Conservation (phyloP, 2,113 vertebrate genomes). For the Erythrolamprus reginae region DNA sequence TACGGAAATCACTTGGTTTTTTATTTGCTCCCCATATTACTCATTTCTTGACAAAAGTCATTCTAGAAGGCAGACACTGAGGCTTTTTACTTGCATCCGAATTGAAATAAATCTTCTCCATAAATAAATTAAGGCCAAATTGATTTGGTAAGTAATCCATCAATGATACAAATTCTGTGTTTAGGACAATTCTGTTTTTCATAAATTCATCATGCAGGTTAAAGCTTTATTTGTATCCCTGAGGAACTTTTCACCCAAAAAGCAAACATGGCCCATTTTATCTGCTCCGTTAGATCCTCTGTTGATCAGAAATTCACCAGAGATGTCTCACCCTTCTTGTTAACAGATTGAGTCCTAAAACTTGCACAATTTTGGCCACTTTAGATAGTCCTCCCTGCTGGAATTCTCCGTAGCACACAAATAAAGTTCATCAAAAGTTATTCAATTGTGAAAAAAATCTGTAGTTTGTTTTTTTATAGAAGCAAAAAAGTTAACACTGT, state of each 20-base stretch:
- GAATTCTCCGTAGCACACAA: neutral
- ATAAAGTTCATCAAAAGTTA: neutral
- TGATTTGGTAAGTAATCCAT: neutral
- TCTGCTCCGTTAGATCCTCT: neutral
- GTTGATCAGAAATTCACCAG: neutral
- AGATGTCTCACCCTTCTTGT: neutral
- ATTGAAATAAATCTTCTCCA: neutral
- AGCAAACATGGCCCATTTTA: neutral
- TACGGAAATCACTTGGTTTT: neutral
- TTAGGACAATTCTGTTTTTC: neutral
- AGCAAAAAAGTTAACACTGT: neutral
- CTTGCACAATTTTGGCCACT: neutral
- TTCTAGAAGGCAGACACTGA: neutral
- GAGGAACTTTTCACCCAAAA: neutral
- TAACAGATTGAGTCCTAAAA: neutral
- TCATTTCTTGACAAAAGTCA: neutral
- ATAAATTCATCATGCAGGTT: neutral
- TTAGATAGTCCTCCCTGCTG: neutral
- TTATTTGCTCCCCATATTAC: neutral
- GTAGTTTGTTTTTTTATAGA: neutral
- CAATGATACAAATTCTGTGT: neutral
- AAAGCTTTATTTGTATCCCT: neutral
- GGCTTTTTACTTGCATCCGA: neutral
- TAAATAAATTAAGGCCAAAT: neutral
- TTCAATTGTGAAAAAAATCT: neutral